Conservation (phyloP, 1,140 invertebrate species). For the Heliconius congener region DNA sequence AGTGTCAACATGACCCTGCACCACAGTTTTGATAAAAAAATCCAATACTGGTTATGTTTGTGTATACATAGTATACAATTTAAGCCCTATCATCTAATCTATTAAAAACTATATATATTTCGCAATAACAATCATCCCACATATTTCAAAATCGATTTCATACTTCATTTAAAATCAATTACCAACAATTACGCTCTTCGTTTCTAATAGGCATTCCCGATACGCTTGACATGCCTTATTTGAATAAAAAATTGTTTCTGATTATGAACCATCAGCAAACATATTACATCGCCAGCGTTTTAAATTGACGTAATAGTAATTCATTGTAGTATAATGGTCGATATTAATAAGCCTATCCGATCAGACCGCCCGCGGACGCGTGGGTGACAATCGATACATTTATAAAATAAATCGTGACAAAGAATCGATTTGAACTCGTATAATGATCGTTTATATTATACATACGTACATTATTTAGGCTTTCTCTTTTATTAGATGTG, state of each 20-base stretch:
- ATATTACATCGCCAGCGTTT: conserved; percentile 38
- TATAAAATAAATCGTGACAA: conserved; percentile 27
- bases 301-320: conserved; percentile 55
- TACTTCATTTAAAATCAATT: conserved; percentile 15
- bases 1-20: no score
- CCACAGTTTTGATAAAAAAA: no score
- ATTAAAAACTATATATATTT: background rate
- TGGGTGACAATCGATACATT: conserved; percentile 45
- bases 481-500: conserved; percentile 33
- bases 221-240: conserved; percentile 22
- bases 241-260: conserved; percentile 36
- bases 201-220: conserved; percentile 13
- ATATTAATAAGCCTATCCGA: conserved; percentile 46
- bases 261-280: conserved; percentile 34
- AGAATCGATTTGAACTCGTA: conserved; percentile 21
- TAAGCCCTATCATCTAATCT: no score
- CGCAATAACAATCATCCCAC: background rate
- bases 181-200: background rate
- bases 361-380: conserved; percentile 45
- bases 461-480: conserved; percentile 12
- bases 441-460: conserved; percentile 20
- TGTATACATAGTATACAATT: no score
- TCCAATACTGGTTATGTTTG: no score
- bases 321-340: conserved; percentile 50
- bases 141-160: conserved; percentile 12